Evolutionary conservation across 2,797 vertebrate genomes (phyloP).

Genomic region (Epinephelus malabaricus): DNA sequence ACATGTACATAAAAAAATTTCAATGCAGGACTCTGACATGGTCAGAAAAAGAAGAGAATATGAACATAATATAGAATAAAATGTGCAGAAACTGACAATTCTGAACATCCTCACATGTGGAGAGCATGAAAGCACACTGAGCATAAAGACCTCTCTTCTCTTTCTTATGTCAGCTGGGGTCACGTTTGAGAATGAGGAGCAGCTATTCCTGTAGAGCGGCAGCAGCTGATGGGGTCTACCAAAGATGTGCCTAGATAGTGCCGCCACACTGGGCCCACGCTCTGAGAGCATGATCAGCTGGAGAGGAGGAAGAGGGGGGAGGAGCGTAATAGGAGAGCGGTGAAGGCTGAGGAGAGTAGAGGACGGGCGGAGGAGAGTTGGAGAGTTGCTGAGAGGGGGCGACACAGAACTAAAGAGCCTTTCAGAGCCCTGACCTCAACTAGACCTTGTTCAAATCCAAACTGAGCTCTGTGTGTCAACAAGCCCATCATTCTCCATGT

Average conservation of each 20-base stretch:
- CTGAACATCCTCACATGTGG: not conserved
- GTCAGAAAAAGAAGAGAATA: too few species aligned
- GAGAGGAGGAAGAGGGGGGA: not conserved
- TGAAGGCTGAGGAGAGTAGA: not conserved
- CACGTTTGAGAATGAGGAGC: not conserved
- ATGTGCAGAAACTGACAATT: not conserved
- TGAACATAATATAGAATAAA: too few species aligned
- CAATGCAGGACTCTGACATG: too few species aligned
- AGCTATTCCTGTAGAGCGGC: slow-evolving; percentile 22
- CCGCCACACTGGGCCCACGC: slow-evolving; percentile 17
- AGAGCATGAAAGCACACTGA: too few species aligned
- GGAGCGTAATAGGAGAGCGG: slow-evolving; percentile 2
- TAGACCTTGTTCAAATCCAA: slow-evolving; percentile 23
- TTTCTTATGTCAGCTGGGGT: fast-evolving
- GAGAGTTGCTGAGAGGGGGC: not conserved
- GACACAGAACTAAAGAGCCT: slow-evolving; percentile 30
- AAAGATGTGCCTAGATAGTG: slow-evolving; percentile 1
- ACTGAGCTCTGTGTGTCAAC: slow-evolving; percentile 15
- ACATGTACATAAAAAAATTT: not conserved
- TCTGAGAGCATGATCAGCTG: slow-evolving; percentile 31
- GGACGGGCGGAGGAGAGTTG: not conserved
- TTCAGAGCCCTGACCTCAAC: slow-evolving; percentile 46
- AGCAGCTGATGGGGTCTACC: not conserved
- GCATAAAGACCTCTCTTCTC: not conserved
- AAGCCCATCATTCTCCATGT: not conserved